Percentiles rank a stretch among this genome's conserved stretches.
Conservation (phyloP, 2,113 vertebrate species). For the zebrafish (Danio rerio) region GRCz12tu NC_133198.1:33290001-33290500, state of each 20-base stretch:
- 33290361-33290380: not conserved
- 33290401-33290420: not conserved
- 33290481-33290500: slow-evolving; percentile 56
- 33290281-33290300: not conserved
- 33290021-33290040: no score
- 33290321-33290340: slow-evolving; percentile 13
- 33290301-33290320: slow-evolving; percentile 3
- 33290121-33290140: not conserved
- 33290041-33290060: no score
- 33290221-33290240: no score
- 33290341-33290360: not conserved
- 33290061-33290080: not conserved
- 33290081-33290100: not conserved
- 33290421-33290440: not conserved
- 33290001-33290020: no score
- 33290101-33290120: not conserved
- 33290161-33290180: not conserved
- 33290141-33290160: not conserved
- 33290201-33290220: no score
- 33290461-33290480: slow-evolving; percentile 56
- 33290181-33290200: not conserved
- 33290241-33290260: no score
- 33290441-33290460: not conserved
- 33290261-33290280: not conserved
- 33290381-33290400: slow-evolving; percentile 8